These are phyloP conservation scores for Ctenomys sociabilis DNA, from an alignment of 2,113 vertebrate genomes.

Conservation along the genomic window DNA sequence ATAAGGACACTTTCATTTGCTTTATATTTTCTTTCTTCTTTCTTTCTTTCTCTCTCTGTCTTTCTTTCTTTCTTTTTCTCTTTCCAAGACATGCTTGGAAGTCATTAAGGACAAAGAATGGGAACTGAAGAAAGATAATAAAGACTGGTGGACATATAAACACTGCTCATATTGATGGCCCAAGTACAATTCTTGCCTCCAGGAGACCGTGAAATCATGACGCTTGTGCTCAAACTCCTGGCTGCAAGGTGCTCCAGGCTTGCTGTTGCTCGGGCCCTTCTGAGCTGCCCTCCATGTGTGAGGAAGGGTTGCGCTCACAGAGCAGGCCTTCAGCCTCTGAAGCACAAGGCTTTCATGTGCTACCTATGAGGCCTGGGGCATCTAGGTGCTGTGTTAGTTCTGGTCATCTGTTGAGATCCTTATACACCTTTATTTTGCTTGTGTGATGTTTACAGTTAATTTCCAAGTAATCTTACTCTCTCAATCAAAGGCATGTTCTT, in stretches of 20 bases:
- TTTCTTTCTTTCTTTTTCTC: neutral
- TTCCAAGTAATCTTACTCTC: neutral
- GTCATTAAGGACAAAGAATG: neutral
- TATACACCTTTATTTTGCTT: neutral
- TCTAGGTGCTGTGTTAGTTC: neutral
- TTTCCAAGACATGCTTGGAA: neutral
- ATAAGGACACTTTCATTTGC: neutral
- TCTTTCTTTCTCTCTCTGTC: neutral
- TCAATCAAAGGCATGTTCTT: neutral
- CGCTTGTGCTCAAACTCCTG: neutral
- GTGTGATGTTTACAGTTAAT: neutral
- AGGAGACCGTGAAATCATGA: neutral
- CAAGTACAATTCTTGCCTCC: neutral
- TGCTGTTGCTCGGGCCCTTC: neutral
- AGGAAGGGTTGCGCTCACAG: neutral
- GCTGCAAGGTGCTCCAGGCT: neutral
- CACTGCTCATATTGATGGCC: neutral
- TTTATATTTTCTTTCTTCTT: conserved; percentile 16
- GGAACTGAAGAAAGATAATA: neutral
- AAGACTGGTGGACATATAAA: no score
- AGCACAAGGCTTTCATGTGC: neutral
- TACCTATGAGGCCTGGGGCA: neutral
- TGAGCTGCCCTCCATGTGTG: neutral
- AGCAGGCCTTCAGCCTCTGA: neutral
- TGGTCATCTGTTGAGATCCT: neutral